Base-by-base conservation (phyloP, 2,797 vertebrate species). In the Bucorvus abyssinicus region DNA sequence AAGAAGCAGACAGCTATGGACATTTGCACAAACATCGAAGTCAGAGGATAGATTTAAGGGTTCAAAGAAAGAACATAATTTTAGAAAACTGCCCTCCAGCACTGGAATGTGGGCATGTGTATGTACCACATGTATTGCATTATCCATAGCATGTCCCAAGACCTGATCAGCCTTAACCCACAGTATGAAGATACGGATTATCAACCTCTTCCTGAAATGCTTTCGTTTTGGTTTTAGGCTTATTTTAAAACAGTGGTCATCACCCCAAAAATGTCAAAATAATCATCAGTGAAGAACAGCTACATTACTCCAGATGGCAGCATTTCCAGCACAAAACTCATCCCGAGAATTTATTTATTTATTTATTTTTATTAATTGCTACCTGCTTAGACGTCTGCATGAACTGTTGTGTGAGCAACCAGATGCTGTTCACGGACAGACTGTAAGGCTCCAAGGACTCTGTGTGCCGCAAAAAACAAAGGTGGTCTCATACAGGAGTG, bases 381-480 rank as follows among this genome's bases (percentile, higher is more conserved):
- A 50, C 67, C 87, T 57, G 83, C 82, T 52, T 52, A 84, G 89
- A 88, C 93, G 89, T 89, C n/a, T 94, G 92, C 75, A 88, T 74
- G 74, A 93, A 90, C 21, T 94, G 87, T 29, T 87, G 57, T 79
- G 84, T 55, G 55, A 96, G 87, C 64, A 76, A 93, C 47, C 45
- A 94, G 85, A 67, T 91, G 91, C 90, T 96, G 57, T 44, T 83
- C 80, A 84, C 6, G 17, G 52, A 80, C 44, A 93, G 82, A 56
- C 14, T 70, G 59, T 52, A 75, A 90, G 34, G 63, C 87, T 94
- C 60, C 59, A 94, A 94, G 73, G 77, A 87, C 75, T 95, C 17
- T 2, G 10, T 68, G 36, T 68, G 84, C 91, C 95, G 71, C 67
- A 97, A 92, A 95, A 96, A 92, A 55, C 45, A 84, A 87, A 83